phyloP scores from a whole-genome alignment of 2,888 invertebrate genomes.

The Pseudoips prasinana region DNA sequence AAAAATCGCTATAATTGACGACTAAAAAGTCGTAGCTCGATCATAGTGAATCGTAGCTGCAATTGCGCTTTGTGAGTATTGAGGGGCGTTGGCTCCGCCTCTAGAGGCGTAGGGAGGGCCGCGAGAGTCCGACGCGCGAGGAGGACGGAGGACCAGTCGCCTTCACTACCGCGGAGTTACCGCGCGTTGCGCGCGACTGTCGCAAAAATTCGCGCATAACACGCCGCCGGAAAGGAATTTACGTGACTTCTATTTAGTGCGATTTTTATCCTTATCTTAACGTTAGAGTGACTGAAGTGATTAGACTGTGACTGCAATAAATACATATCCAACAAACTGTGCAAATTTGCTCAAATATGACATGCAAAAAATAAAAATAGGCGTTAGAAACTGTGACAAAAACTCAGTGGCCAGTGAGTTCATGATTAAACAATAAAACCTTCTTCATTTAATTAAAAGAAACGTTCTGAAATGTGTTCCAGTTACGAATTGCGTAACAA shows the following conservation, averaged over 20 bases:
- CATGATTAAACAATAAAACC: slow-evolving; percentile 14
- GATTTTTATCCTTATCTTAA: slow-evolving; percentile 12
- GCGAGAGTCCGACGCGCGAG: slow-evolving; percentile 47
- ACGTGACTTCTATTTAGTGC: slow-evolving; percentile 25
- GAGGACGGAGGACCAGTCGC: slow-evolving; percentile 75
- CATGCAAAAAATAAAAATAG: slow-evolving; percentile 2
- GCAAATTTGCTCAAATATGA: slow-evolving; percentile 3
- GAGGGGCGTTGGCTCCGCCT: slow-evolving; percentile 60
- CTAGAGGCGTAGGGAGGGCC: slow-evolving; percentile 72
- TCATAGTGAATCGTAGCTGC: slow-evolving; percentile 33
- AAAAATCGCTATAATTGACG: slow-evolving; percentile 49
- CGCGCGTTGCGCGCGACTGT: slow-evolving; percentile 64
- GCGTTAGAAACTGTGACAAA: slow-evolving; percentile 13
- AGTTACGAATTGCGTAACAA: slow-evolving; percentile 27
- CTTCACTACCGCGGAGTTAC: slow-evolving; percentile 60
- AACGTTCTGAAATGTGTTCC: slow-evolving; percentile 37
- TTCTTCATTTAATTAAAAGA: slow-evolving; percentile 1
- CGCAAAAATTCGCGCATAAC: slow-evolving; percentile 45
- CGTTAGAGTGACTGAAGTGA: slow-evolving; percentile 23
- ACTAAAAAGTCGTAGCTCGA: slow-evolving; percentile 49
- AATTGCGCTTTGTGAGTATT: slow-evolving; percentile 28
- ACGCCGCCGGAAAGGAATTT: slow-evolving; percentile 21
- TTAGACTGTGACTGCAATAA: too few relatives aligned
- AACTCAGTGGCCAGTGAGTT: slow-evolving; percentile 28
- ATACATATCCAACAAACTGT: background rate